Base-by-base conservation (phyloP, 2,888 invertebrate species). In the Polietes domitor region DNA sequence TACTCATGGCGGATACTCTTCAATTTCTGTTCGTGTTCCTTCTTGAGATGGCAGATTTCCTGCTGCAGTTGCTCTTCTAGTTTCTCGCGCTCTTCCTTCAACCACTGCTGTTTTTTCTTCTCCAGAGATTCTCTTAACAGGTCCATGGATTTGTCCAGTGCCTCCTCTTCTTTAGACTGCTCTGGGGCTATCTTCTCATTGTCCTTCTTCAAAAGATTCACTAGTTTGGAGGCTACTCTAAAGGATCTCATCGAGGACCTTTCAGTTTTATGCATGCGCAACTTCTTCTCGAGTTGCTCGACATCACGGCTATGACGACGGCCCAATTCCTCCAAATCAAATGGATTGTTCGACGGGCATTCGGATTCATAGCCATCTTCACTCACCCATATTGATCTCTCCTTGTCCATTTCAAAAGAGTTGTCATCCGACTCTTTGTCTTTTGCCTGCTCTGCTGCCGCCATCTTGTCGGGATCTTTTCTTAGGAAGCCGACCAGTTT, bases 281-380 rank as follows among this genome's bases (percentile, higher is more conserved):
- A 88, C 91, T 94, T 93, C 90, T 93, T 90, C 89, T 94, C 92
- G 90, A 94, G 87, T 92, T 94, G 91, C 89, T 94, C 79, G 7
- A 90, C 85, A n/a, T 90, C 89, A 0, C 87, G 87, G 47, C 88
- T 88, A 70, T 91, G 90, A 70, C 89, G 88, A 26, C 88, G 87
- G 1, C 87, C 88, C 61, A 90, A 77, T 53, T 93, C 92, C 80
- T 94, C 93, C 88, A 94, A 93, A 75, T 94, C 94, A 85, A 94
- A 93, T 3, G 89, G 88, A 85, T 89, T 89, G 72, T 81, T 88
- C 87, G 93, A 94, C 19, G 81, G 74, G 4, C 32, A 53, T 41
- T 72, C 72, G 10, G 73, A 65, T 19, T 65, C 65, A 65, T 65
- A 65, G 32, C 65, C 65, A 37, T 93, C 93, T 50, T 93, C 89